Evolutionary conservation across 2,797 vertebrate genomes (phyloP), one percentile per base, ranked within the genome.

Genomic region (Botia kubotai): DNA sequence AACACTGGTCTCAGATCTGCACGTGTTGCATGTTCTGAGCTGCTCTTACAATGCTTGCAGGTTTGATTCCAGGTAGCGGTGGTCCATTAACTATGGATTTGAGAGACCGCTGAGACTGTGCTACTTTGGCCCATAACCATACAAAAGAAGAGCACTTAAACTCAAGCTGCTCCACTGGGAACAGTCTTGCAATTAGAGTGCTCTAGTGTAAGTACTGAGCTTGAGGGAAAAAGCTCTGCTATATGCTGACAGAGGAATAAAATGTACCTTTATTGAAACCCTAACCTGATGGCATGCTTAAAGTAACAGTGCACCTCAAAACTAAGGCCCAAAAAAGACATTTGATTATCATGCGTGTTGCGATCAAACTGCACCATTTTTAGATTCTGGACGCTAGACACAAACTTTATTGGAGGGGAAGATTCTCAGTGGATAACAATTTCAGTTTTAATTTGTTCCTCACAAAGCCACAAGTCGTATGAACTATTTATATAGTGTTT

Each of bases 141-240:
- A 67, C 60, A 67, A 14, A 67, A 62, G 50, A 67, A 58, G 58
- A 80, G 79, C 36, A 58, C 71, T 80, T 68, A 52, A 68, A 65
- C 71, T 16, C 52, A 5, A 33, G 1, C 12, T 58, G 50, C 79
- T 73, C 79, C 79, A 73, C 62, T 68, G 79, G 79, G 71, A 80
- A 36, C 23, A 33, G 46, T 19, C 11, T 72, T 39, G n/a, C 62
- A 80, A 67, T 73, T 74, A 74, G 71, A 80, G 71, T 63, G 74
- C 48, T 68, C 19, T n/a, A 48, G 62, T 57, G 62, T 67, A 80
- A 74, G 79, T 80, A 74, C 62, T 80, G 55, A 74, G 71, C 8
- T 1, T 16, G 5, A 10, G 10, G 16, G 16, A 67, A 65, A 65
- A 67, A 66, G 3, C 43, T 63, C 14, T 33, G 48, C 39, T 80